Conservation (phyloP, 2,888 invertebrate species). For the Frankliniella fusca region DNA sequence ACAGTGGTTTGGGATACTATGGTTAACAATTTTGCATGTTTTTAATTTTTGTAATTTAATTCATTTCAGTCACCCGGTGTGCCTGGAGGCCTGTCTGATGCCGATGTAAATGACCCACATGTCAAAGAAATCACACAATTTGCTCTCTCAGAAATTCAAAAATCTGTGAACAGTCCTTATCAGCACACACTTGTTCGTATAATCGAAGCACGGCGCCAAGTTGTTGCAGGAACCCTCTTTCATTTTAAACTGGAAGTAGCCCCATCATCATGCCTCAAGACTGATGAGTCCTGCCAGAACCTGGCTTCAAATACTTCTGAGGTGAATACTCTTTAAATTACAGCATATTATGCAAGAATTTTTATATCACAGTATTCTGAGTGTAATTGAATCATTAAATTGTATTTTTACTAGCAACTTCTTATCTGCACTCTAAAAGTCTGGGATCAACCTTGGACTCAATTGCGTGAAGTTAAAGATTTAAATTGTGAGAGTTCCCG, state of each 20-base stretch:
- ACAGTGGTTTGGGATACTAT: background rate
- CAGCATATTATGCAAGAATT: background rate
- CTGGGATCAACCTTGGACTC: slow-evolving; percentile 39
- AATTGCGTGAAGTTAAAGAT: slow-evolving; percentile 37
- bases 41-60: background rate
- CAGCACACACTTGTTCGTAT: slow-evolving; percentile 41
- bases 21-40: background rate
- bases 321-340: background rate
- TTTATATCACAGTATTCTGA: background rate
- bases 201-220: slow-evolving; percentile 40
- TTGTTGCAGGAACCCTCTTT: slow-evolving; percentile 44
- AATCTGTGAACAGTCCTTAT: slow-evolving; percentile 40
- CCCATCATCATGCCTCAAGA: slow-evolving; percentile 47
- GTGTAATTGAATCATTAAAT: background rate
- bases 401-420: background rate
- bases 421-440: slow-evolving; percentile 29
- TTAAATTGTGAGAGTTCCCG: slow-evolving; percentile 33
- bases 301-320: background rate
- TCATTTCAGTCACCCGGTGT: slow-evolving; percentile 22
- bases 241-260: slow-evolving; percentile 49
- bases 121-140: slow-evolving; percentile 40
- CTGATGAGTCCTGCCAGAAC: slow-evolving; percentile 19
- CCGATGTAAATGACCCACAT: slow-evolving; percentile 39
- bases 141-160: slow-evolving; percentile 40
- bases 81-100: slow-evolving; percentile 37